Percentiles rank a stretch among this genome's conserved stretches.
These are phyloP conservation scores for Hololepta plana DNA, from an alignment of 2,888 invertebrate species.

Conservation along the genomic window DNA sequence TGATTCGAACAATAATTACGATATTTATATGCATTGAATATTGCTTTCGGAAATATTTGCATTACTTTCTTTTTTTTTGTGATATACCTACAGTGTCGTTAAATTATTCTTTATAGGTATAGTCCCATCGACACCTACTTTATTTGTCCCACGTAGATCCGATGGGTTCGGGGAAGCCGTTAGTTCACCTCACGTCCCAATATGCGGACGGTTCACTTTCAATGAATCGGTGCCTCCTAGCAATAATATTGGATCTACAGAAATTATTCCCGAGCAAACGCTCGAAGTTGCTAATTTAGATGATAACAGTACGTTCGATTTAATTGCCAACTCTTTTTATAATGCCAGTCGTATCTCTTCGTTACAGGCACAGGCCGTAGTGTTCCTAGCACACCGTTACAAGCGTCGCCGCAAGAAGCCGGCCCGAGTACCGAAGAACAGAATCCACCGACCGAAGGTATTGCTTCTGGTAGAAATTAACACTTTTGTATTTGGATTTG, in stretches of 20 bases:
- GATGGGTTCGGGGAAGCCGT: conserved; percentile 86
- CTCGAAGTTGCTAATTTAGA: conserved; percentile 20
- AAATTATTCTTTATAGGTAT: conserved; percentile 45
- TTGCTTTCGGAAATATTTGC: too few species aligned
- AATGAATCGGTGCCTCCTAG: conserved; percentile 30
- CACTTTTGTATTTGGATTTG: conserved; percentile 5
- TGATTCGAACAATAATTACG: too few species aligned
- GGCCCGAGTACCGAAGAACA: conserved; percentile 23
- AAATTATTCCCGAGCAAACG: conserved; percentile 24
- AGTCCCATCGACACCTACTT: conserved; percentile 78
- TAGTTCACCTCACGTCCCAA: conserved; percentile 67
- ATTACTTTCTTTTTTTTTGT: too few species aligned
- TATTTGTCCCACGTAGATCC: conserved; percentile 62
- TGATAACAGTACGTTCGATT: conserved; percentile 20
- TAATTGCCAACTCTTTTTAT: conserved; percentile 4
- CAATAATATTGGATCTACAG: conserved; percentile 16
- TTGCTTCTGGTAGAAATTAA: too few species aligned
- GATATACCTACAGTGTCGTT: too few species aligned
- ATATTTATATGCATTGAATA: too few species aligned
- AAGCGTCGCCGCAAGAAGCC: conserved; percentile 38
- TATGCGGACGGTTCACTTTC: conserved; percentile 36
- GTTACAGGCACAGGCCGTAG: conserved; percentile 41
- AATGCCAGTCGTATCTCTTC: too few species aligned
- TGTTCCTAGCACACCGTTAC: conserved; percentile 48
- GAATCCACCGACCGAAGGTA: too few species aligned